A percentile compares a stretch with the other conserved stretches of the same genome.
Conservation (phyloP, 2,113 vertebrate genomes). For the Lepus americanus region DNA sequence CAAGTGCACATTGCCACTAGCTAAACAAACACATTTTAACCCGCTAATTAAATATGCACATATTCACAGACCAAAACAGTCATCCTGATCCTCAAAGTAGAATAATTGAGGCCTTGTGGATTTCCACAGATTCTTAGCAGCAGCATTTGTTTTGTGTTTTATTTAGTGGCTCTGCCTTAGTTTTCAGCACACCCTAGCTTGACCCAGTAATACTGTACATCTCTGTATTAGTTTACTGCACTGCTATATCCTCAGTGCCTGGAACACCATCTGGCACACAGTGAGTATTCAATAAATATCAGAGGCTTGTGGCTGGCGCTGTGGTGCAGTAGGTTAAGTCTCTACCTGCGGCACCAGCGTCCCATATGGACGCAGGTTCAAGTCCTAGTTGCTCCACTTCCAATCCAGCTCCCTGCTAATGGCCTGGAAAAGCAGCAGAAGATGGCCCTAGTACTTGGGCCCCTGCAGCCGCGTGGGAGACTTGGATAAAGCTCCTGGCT, state of each 20-base stretch:
- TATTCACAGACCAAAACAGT: background rate
- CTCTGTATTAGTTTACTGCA: conserved; percentile 29
- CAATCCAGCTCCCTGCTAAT: no score
- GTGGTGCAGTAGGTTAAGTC: no score
- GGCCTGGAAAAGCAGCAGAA: no score
- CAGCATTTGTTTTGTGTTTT: conserved; percentile 29
- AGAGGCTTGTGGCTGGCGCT: background rate
- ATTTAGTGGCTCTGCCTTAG: background rate
- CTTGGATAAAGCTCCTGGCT: no score
- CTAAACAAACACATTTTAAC: conserved; percentile 51
- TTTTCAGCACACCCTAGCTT: background rate
- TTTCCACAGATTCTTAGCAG: conserved; percentile 16
- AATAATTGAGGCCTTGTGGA: background rate
- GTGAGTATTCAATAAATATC: conserved; percentile 44
- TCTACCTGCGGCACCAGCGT: no score
- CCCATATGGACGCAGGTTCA: no score
- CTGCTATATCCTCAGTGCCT: background rate
- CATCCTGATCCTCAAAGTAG: background rate
- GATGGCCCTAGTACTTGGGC: no score
- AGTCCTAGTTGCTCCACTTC: no score
- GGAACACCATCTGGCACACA: conserved; percentile 7
- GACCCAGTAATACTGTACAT: background rate
- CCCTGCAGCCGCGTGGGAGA: no score
- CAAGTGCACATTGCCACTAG: background rate
- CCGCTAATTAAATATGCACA: conserved; percentile 24